Evolutionary conservation across 2,113 vertebrate genomes (phyloP), one percentile per base, ranked within the genome.

Genomic region (Lichenostomus cassidix): DNA sequence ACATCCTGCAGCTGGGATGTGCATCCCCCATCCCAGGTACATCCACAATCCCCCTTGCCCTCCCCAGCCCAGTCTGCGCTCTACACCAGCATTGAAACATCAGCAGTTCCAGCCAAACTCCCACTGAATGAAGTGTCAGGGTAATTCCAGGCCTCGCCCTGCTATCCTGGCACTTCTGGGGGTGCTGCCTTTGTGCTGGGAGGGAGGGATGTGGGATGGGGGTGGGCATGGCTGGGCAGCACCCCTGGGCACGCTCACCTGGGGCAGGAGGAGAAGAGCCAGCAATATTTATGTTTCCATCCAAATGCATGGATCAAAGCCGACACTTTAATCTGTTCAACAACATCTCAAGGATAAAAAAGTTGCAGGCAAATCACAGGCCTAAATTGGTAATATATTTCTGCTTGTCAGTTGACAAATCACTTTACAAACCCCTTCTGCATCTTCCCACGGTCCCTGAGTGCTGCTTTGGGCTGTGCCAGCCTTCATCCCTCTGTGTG

Each of bases 331-430:
- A 97, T 97, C 97, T 97, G 85, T 90, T 91, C 96, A 92, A 95
- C 97, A 97, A 87, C 97, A 96, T 96, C 95, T 94, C 18, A 78
- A 95, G 97, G 97, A 97, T 97, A 97, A 98, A 96, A 94, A 97
- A 97, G 97, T 97, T 97, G 94, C 97, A 93, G 96, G 96, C 95
- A 96, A 95, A 97, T 97, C 97, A 96, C 90, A 41, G 92, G 77
- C 95, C 94, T 92, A 86, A 96, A 97, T 94, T 96, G 97, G 94
- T 95, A 85, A 93, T 95, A 91, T 82, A 88, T 95, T 96, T 96
- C 84, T 75, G 84, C 96, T 77, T 97, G 97, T 97, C 95, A 95
- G 76, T 95, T 96, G 96, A 96, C 95, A 96, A 91, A 97, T 97
- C 91, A 87, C 88, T 96, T 95, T 68, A 60, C 90, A 94, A 94